Evolutionary conservation across 2,888 invertebrate species (phyloP), one percentile per base, ranked within the genome.

Genomic region (Galerucella nymphaeae): DNA sequence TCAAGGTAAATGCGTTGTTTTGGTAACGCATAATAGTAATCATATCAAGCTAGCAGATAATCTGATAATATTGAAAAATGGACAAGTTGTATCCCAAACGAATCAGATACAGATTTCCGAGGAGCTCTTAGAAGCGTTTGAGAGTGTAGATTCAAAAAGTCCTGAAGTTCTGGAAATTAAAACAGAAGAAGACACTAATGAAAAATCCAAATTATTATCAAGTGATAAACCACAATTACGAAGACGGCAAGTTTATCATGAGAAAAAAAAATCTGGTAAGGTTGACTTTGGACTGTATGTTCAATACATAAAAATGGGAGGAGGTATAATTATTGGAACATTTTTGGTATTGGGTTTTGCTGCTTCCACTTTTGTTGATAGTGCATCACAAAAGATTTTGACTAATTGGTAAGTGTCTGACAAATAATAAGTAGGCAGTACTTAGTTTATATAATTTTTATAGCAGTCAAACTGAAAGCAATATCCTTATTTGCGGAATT

Each of bases 41-140:
- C 80, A 82, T 50, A 79, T 81, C 10, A 71, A 75, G 13, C 57
- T 58, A 5, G 80, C 87, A 8, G 88, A 89, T 79, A 82, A 85
- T 6, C 45, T 90, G 9, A 82, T 89, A 16, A 79, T 89, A 55
- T 78, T 90, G 18, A 86, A 88, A 69, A 69, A 81, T 11, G 81
- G 82, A 3, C 41, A 14, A 0, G 72, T 81, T 13, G 76, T 76
- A 53, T 80, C 74, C 38, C 67, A 77, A 18, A 79, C 78, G 18
- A 76, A 78, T 67, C 67, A 76, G 1, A 59, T 75, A 6, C 75
- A 80, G 30, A 68, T 80, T 2, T 50, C 75, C 66, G 58, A 63
- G 16, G 79, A 80, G 45, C 23, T 79, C 16, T 42, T 80, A 16
- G 72, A 76, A 53, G 76, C 77, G 11, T 42, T 63, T 11, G 70